Percentiles rank a stretch among this genome's conserved stretches.
These are phyloP conservation scores for Embiotoca jacksoni DNA, from an alignment of 2,113 vertebrate species.

Conservation along the genomic window DNA sequence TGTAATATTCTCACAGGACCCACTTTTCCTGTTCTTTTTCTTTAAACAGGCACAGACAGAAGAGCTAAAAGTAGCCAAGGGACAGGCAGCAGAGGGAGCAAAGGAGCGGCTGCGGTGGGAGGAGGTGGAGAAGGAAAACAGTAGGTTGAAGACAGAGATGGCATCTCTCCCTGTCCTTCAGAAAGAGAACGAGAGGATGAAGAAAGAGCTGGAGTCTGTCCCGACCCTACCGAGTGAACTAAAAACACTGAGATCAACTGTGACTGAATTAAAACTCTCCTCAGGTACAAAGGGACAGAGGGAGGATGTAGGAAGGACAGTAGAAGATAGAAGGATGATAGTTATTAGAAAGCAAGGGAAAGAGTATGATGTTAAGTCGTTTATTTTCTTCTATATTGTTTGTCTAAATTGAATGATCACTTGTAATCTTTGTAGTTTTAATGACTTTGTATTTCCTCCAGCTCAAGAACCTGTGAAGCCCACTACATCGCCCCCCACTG, in stretches of 20 bases:
- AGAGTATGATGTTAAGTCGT: not conserved
- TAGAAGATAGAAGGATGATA: constrained; percentile 20
- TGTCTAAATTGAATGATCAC: constrained; percentile 1
- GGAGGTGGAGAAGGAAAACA: constrained; percentile 79
- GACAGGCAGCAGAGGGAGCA: constrained; percentile 68
- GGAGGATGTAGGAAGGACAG: not conserved
- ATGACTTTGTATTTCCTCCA: constrained; percentile 35
- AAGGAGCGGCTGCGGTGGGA: constrained; percentile 68
- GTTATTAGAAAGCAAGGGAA: constrained; percentile 20
- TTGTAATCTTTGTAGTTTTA: not conserved
- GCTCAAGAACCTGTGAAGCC: constrained; percentile 29
- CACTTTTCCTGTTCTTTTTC: constrained; percentile 10
- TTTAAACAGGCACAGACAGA: constrained; percentile 54
- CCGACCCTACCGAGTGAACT: constrained; percentile 83
- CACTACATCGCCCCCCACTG: constrained; percentile 58
- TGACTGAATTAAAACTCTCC: constrained; percentile 73
- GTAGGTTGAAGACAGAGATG: constrained; percentile 80
- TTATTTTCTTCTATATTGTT: not conserved
- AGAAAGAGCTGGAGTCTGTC: constrained; percentile 81
- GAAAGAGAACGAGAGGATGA: constrained; percentile 79
- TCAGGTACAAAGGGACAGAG: constrained; percentile 52
- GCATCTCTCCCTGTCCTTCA: constrained; percentile 78
- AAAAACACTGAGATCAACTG: constrained; percentile 80
- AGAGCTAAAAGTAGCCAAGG: constrained; percentile 72
- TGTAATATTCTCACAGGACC: constrained; percentile 42